These are phyloP conservation scores for Ptiloglossa arizonensis DNA, from an alignment of 1,140 invertebrate species.

Conservation along the genomic window DNA sequence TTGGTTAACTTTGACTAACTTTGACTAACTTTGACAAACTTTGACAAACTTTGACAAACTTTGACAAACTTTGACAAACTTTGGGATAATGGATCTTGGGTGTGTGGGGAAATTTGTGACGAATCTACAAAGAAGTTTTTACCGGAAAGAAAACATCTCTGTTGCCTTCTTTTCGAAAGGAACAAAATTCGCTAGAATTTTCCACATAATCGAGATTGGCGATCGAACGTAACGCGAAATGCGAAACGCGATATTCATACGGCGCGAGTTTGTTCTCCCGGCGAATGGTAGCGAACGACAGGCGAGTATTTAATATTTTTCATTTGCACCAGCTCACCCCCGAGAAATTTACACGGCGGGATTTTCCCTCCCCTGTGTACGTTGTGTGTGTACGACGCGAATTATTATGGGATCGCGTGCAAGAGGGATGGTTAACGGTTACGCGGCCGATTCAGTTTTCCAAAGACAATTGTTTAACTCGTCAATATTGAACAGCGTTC, in stretches of 20 bases:
- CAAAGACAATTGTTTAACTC: conserved; percentile 68
- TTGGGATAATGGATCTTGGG: too few species aligned
- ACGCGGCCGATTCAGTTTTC: conserved; percentile 60
- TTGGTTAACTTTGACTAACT: too few species aligned
- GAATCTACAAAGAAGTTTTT: too few species aligned
- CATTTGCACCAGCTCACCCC: background rate
- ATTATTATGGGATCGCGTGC: conserved; percentile 41
- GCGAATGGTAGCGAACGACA: background rate
- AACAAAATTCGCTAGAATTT: too few species aligned
- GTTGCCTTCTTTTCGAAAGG: too few species aligned
- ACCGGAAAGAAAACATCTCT: too few species aligned
- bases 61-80: too few species aligned
- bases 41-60: too few species aligned
- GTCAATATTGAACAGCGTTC: conserved; percentile 66
- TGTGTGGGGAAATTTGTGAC: too few species aligned
- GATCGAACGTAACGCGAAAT: background rate
- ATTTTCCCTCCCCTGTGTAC: background rate
- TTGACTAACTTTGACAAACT: too few species aligned
- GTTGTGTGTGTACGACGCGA: conserved; percentile 2
- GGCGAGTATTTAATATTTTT: conserved; percentile 21
- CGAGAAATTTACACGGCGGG: background rate
- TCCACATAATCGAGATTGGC: too few species aligned
- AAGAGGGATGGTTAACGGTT: conserved; percentile 56
- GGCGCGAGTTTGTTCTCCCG: background rate
- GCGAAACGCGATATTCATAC: background rate